phyloP scores from a whole-genome alignment of 2,797 vertebrate species.

The Thamnophis elegans region DNA sequence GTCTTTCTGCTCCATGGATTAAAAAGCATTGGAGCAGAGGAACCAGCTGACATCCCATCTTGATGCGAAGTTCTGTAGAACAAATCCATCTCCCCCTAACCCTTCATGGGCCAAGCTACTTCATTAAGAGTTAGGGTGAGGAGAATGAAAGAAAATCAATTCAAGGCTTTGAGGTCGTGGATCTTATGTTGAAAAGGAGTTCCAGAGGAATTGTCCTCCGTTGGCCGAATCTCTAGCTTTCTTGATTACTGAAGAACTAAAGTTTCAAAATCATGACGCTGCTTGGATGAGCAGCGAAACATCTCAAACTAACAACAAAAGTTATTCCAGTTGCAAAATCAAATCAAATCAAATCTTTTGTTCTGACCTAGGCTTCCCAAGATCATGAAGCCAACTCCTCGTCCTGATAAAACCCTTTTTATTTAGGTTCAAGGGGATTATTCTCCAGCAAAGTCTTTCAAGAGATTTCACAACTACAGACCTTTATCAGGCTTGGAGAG shows the following conservation, averaged over 20 bases:
- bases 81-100: constrained; percentile 65
- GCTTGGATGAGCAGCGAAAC: background rate
- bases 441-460: too few species aligned
- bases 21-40: constrained; percentile 59
- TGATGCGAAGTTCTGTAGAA: constrained; percentile 61
- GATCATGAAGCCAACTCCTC: too few species aligned
- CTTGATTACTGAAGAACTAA: background rate
- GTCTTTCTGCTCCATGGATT: constrained; percentile 57
- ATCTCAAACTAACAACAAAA: background rate
- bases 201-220: constrained; percentile 27
- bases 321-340: background rate
- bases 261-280: background rate
- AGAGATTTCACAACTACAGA: too few species aligned
- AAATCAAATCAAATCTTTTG: too few species aligned
- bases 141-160: constrained; percentile 63
- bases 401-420: too few species aligned
- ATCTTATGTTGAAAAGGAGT: constrained; percentile 40
- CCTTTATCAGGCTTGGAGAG: too few species aligned
- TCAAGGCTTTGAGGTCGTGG: constrained; percentile 46
- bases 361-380: too few species aligned
- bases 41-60: constrained; percentile 53
- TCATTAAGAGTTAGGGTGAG: constrained; percentile 64
- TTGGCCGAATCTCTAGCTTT: constrained; percentile 24
- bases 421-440: too few species aligned
- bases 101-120: constrained; percentile 55